Conservation (phyloP, 2,797 vertebrate genomes). For the Sebastes minor region DNA sequence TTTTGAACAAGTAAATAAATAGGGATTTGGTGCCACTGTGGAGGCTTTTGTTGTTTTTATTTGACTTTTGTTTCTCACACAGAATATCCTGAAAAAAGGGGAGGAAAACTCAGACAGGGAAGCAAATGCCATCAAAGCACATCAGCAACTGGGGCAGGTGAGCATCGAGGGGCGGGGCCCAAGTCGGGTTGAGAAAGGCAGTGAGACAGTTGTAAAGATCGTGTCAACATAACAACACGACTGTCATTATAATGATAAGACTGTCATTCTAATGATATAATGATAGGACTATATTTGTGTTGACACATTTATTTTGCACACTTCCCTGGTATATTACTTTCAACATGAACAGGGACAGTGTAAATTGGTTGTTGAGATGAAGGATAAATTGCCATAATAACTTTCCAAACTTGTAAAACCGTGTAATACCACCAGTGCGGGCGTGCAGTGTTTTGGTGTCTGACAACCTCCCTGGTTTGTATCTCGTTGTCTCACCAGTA, state of each 20-base stretch:
- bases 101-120: constrained; percentile 92
- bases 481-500: background rate
- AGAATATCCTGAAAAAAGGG: constrained; percentile 97
- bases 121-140: constrained; percentile 88
- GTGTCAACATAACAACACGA: background rate
- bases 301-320: background rate
- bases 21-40: background rate
- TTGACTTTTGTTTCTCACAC: constrained; percentile 11
- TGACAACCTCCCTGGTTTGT: background rate
- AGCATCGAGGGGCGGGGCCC: constrained; percentile 20
- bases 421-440: background rate
- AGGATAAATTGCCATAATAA: background rate
- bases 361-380: background rate
- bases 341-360: background rate
- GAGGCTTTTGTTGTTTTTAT: background rate
- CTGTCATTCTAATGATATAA: background rate
- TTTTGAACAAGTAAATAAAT: background rate
- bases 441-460: background rate
- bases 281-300: background rate
- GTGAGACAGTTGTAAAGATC: background rate
- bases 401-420: background rate
- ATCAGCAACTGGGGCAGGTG: constrained; percentile 92
- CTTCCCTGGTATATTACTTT: background rate
- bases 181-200: background rate
- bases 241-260: background rate